Evolutionary conservation across 2,113 vertebrate genomes (phyloP).

Genomic region (Raphicerus campestris): DNA sequence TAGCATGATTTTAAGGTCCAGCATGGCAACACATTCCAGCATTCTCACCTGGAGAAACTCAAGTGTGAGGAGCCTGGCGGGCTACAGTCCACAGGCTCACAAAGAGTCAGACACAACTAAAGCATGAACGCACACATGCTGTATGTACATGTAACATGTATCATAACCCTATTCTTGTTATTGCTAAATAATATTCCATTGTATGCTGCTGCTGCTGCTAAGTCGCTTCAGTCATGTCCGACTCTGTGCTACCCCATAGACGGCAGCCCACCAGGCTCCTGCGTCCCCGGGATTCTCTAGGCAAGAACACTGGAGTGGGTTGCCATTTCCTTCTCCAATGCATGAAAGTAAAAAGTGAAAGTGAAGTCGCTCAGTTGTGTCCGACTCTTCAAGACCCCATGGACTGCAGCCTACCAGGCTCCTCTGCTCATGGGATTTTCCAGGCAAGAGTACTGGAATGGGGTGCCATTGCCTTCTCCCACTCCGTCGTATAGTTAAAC

Average conservation of each 20-base stretch:
- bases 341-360: no score
- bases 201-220: neutral
- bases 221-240: accelerated
- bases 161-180: neutral
- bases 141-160: neutral
- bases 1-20: neutral
- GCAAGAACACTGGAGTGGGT: no score
- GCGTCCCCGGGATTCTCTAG: accelerated
- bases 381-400: no score
- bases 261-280: no score
- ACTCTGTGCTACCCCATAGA: no score
- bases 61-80: neutral
- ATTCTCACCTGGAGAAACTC: neutral
- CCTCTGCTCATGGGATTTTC: no score
- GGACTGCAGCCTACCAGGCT: no score
- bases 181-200: neutral
- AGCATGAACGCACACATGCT: neutral
- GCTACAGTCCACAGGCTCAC: neutral
- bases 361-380: no score
- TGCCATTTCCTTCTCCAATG: no score
- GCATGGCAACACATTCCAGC: neutral
- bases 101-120: neutral
- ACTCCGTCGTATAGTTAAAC: neutral
- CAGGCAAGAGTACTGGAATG: no score
- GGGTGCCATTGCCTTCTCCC: no score